Evolutionary conservation across 2,888 invertebrate genomes (phyloP).

Genomic region (Euphydryas editha): DNA sequence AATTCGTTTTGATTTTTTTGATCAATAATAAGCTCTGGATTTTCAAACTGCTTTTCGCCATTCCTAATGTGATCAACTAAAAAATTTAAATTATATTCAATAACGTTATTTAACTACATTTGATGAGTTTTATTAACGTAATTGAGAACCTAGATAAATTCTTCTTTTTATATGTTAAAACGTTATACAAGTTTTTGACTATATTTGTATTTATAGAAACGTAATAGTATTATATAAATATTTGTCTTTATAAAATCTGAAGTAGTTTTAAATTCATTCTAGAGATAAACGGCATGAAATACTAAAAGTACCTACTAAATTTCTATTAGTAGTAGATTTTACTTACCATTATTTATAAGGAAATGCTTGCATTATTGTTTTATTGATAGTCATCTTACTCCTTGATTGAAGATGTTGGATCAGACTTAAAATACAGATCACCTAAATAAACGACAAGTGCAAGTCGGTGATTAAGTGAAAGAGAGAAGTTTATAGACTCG

Average conservation of each 20-base stretch:
- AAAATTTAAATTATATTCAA: neutral
- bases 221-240: too few species aligned
- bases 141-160: too few species aligned
- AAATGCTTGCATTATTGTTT: constrained; percentile 7
- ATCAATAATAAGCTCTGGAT: constrained; percentile 10
- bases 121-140: too few species aligned
- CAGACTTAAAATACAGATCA: constrained; percentile 30
- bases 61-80: constrained; percentile 20
- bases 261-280: too few species aligned
- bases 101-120: neutral
- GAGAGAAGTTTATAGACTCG: constrained; percentile 3
- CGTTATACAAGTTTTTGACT: too few species aligned
- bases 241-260: too few species aligned
- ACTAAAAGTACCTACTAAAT: neutral
- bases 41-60: constrained; percentile 8
- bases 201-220: too few species aligned
- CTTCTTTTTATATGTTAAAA: too few species aligned
- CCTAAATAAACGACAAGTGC: constrained; percentile 38
- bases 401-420: constrained; percentile 15
- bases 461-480: constrained; percentile 25
- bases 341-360: constrained; percentile 16
- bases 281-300: neutral
- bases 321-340: neutral
- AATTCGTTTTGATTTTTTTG: constrained; percentile 51
- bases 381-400: constrained; percentile 17